Percentiles rank a stretch among this genome's conserved stretches.
Evolutionary conservation across 2,113 vertebrate genomes (phyloP).

Genomic region (Pelecanoides urinatrix): DNA sequence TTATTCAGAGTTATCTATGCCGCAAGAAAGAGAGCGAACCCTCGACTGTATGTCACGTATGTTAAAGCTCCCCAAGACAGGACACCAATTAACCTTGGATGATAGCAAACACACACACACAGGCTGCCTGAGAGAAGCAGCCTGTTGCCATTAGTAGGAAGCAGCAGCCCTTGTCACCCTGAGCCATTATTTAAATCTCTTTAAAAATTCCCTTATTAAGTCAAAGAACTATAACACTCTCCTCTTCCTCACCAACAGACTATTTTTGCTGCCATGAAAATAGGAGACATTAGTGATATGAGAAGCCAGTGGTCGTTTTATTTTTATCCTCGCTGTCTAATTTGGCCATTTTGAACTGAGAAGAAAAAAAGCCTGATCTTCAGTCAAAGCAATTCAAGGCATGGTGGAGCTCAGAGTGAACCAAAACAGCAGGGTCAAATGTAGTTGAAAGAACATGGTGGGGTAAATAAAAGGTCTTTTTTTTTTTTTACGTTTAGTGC

Average conservation of each 20-base stretch:
- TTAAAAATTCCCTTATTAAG: constrained; percentile 14
- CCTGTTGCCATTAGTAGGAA: constrained; percentile 46
- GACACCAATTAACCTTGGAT: constrained; percentile 62
- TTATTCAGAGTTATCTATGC: background rate
- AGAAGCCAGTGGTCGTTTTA: background rate
- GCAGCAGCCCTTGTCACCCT: constrained; percentile 39
- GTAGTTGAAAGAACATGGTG: constrained; percentile 34
- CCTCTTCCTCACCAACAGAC: background rate
- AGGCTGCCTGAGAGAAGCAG: constrained; percentile 21
- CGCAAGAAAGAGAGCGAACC: background rate
- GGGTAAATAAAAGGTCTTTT: constrained; percentile 29
- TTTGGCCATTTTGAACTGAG: constrained; percentile 22
- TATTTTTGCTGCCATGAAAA: background rate
- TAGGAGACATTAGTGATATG: background rate
- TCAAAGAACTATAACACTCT: background rate
- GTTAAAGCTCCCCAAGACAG: constrained; percentile 32
- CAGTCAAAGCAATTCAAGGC: constrained; percentile 35
- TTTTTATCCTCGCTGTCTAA: background rate
- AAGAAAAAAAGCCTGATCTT: constrained; percentile 11
- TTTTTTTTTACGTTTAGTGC: background rate
- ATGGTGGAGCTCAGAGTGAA: constrained; percentile 2
- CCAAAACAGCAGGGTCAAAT: constrained; percentile 54
- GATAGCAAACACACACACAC: constrained; percentile 23
- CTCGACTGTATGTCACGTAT: constrained; percentile 2
- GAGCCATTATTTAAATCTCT: constrained; percentile 44